phyloP scores from a whole-genome alignment of 1,140 invertebrate species.

The Macrobrachium rosenbergii region DNA sequence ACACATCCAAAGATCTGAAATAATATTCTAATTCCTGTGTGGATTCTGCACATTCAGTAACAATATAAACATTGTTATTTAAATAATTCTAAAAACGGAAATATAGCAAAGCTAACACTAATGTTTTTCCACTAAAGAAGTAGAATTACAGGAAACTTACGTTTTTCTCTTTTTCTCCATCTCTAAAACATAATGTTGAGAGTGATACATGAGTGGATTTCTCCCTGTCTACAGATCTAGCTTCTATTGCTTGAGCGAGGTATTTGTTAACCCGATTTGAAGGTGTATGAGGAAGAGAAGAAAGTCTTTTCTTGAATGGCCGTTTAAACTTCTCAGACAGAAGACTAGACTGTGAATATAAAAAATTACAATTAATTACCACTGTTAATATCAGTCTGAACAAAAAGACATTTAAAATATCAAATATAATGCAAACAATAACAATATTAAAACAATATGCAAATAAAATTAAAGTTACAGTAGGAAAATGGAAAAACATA shows the following conservation, averaged over 20 bases:
- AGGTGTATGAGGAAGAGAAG: slow-evolving; percentile 86
- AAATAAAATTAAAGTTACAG: no score
- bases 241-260: slow-evolving; percentile 89
- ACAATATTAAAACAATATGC: no score
- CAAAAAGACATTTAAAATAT: neutral
- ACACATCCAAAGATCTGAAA: no score
- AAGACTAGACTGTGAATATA: slow-evolving; percentile 60
- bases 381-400: neutral
- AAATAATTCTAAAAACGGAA: no score
- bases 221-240: slow-evolving; percentile 89
- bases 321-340: slow-evolving; percentile 87
- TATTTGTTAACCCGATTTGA: slow-evolving; percentile 92
- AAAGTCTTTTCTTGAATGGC: slow-evolving; percentile 89
- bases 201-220: slow-evolving; percentile 90
- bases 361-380: neutral
- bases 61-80: no score
- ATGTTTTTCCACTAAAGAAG: neutral
- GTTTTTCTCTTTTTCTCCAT: slow-evolving; percentile 83
- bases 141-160: slow-evolving; percentile 70
- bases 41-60: neutral
- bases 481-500: no score
- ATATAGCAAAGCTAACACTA: neutral
- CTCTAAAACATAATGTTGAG: slow-evolving; percentile 86
- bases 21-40: no score
- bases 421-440: no score